These are phyloP conservation scores for Augochlora pura DNA, from an alignment of 1,140 invertebrate genomes.

Conservation along the genomic window DNA sequence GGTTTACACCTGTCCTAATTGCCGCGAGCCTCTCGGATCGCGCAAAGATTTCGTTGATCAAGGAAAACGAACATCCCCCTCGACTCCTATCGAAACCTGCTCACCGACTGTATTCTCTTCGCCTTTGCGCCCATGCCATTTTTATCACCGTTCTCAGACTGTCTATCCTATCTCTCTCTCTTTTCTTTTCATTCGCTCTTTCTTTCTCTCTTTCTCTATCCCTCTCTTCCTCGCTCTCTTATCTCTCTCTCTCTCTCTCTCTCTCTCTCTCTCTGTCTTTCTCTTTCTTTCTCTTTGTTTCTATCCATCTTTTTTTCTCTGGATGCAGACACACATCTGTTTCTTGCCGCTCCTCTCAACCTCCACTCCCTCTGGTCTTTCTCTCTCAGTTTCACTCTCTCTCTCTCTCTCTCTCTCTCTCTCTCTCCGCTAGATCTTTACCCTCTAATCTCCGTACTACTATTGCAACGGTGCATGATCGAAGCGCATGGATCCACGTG, in stretches of 20 bases:
- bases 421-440: not conserved
- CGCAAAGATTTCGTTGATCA: no score
- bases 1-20: no score
- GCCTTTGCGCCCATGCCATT: conserved; percentile 24
- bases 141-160: not conserved
- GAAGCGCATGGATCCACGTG: conserved; percentile 17
- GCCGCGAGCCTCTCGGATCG: no score
- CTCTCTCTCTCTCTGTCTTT: conserved; percentile 16
- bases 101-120: conserved; percentile 2
- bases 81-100: not conserved
- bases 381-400: conserved; percentile 14
- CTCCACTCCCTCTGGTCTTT: not conserved
- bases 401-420: conserved; percentile 2
- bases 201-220: conserved; percentile 9
- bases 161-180: not conserved
- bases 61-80: conserved; percentile 4
- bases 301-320: not conserved
- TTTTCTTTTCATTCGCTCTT: not conserved
- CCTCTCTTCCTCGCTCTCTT: conserved; percentile 5
- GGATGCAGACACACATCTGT: not conserved
- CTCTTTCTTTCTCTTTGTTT: no score
- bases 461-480: conserved; percentile 14
- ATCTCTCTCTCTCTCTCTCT: not conserved
- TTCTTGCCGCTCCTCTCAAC: not conserved
- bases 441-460: not conserved